These are phyloP conservation scores for Ochropleura leucogaster DNA, from an alignment of 2,888 invertebrate species.

Conservation along the genomic window DNA sequence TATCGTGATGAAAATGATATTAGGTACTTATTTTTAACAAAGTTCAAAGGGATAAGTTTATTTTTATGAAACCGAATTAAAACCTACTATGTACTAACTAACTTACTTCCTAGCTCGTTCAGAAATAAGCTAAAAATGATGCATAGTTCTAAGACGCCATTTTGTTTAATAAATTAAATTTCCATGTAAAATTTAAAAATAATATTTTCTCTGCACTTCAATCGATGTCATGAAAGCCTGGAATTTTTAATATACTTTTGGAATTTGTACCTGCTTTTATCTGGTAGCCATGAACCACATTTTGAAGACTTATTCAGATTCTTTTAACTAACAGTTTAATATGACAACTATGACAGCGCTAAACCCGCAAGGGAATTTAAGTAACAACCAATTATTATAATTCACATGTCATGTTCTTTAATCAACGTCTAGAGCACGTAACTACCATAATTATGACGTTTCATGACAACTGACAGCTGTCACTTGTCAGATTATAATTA, in stretches of 20 bases:
- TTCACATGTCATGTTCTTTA: constrained; percentile 25
- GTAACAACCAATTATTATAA: constrained; percentile 21
- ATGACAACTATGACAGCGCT: not conserved
- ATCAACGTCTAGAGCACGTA: constrained; percentile 34
- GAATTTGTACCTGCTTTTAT: not conserved
- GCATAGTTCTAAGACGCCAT: not conserved
- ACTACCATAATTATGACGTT: constrained; percentile 14
- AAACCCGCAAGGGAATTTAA: not conserved
- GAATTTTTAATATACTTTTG: not conserved
- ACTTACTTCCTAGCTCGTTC: not conserved
- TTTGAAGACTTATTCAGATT: not conserved
- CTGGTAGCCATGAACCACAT: not conserved
- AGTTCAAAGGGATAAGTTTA: constrained; percentile 11
- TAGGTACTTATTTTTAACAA: not conserved
- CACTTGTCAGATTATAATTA: constrained; percentile 18
- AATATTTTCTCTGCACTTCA: too few species aligned
- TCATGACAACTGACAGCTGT: constrained; percentile 29
- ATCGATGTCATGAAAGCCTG: not conserved
- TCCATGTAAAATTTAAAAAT: not conserved
- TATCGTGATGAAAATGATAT: not conserved
- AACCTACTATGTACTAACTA: not conserved
- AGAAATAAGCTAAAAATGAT: not conserved
- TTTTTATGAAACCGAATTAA: not conserved
- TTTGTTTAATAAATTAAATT: not conserved
- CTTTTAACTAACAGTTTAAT: not conserved